Base-by-base conservation (phyloP, 2,888 invertebrate genomes). In the Drosophila cognata region DNA sequence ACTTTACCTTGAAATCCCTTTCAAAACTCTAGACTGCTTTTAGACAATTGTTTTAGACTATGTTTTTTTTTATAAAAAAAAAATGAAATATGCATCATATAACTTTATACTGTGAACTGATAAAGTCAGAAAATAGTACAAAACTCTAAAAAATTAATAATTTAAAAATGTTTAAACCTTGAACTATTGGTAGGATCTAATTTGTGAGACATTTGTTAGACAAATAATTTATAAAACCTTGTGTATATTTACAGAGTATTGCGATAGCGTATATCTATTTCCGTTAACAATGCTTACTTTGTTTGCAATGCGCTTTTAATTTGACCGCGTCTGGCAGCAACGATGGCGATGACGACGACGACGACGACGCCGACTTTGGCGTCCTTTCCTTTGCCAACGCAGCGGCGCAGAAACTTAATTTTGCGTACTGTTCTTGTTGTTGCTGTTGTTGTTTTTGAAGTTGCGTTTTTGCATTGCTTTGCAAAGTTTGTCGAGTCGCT, bases 381-480 rank as follows among this genome's bases (percentile, higher is more conserved):
- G 66, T 71, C 68, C 68, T 78, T 82, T 69, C 72, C 83, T 82
- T 78, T 82, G 83, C 74, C 81, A 73, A 69, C 67, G 74, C 83
- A 84, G 50, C 83, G 75, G 83, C 74, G 83, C 83, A 84, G 81
- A 84, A 84, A 84, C 83, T 84, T 84, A 85, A 84, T 84, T 84
- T 84, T 48, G 74, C 82, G 58, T 76, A 68, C 59, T 75, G 53
- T 28, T 63, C 35, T 35, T n/a, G 50, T 13, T 38, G 48, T 5
- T 75, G 57, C 29, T 60, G 48, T 61, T 67, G 38, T 57, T 68
- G 46, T 38, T 70, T 25, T 21, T 48, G 18, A 63, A 53, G 75
- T 63, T 76, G 75, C 65, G 78, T 74, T 82, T 82, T 82, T 85
- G 83, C 83, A 78, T 82, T 77, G 84, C 80, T 72, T 72, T 63